Percentiles rank a stretch among this genome's conserved stretches.
These are phyloP conservation scores for Meandrina meandrites DNA, from an alignment of 92 coral and sea anemone genomes.

Conservation along the genomic window DNA sequence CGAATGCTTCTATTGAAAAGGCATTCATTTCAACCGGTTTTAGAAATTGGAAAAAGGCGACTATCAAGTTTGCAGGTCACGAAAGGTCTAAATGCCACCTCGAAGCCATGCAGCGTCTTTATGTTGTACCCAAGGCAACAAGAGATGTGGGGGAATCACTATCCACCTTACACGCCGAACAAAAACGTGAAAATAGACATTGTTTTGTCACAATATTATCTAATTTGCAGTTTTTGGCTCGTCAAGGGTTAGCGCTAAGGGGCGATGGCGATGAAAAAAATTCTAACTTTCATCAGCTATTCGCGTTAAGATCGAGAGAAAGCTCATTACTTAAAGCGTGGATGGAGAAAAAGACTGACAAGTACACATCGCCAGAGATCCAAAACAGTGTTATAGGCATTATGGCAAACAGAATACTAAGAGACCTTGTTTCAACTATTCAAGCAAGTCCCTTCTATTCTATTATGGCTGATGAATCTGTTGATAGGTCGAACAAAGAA, in stretches of 20 bases:
- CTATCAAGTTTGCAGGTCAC: neutral
- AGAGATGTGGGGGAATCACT: conserved; percentile 53
- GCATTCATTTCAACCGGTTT: too few relatives aligned
- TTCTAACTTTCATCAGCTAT: conserved; percentile 61
- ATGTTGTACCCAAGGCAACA: conserved; percentile 24
- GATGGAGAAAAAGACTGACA: conserved; percentile 42
- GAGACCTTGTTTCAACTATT: too few relatives aligned
- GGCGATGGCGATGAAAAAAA: conserved; percentile 56
- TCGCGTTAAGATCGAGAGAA: conserved; percentile 40
- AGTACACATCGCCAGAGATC: conserved; percentile 54
- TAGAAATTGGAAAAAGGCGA: neutral
- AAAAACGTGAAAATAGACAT: neutral
- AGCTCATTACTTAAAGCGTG: conserved; percentile 49
- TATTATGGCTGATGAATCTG: conserved; percentile 67
- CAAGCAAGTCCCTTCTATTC: conserved; percentile 43
- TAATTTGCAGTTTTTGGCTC: conserved; percentile 51
- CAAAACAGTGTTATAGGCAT: conserved; percentile 54
- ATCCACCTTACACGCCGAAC: conserved; percentile 27
- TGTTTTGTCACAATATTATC: conserved; percentile 52
- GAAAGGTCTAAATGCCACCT: conserved; percentile 41
- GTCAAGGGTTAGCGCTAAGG: conserved; percentile 52
- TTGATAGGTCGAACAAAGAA: conserved; percentile 59
- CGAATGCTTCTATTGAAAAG: too few relatives aligned
- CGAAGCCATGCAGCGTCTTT: conserved; percentile 53
- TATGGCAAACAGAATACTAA: neutral